These are phyloP conservation scores for Frieseomelitta varia DNA, from an alignment of 1,140 invertebrate genomes.

Conservation along the genomic window DNA sequence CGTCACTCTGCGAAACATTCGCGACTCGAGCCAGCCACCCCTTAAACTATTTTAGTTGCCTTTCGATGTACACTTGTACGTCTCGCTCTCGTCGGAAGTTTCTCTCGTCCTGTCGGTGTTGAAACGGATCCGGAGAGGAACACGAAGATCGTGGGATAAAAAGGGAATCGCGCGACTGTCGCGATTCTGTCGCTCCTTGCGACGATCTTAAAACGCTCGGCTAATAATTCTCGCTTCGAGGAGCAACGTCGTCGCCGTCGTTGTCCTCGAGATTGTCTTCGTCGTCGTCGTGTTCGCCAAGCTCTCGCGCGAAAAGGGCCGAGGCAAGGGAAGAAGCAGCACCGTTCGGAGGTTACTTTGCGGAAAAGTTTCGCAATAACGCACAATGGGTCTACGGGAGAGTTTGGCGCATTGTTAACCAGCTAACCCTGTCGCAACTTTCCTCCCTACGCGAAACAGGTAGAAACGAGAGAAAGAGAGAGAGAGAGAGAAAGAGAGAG, in stretches of 20 bases:
- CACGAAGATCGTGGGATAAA: not conserved
- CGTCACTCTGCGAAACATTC: too few relatives aligned
- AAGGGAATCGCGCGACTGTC: not conserved
- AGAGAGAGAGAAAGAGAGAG: too few relatives aligned
- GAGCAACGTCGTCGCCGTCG: not conserved
- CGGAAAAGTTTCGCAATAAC: conserved; percentile 75
- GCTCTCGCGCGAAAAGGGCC: conserved; percentile 5
- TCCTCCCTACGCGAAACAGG: not conserved
- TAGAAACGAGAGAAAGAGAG: not conserved
- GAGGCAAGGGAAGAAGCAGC: not conserved
- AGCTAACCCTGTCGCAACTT: conserved; percentile 50
- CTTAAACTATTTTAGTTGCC: too few relatives aligned
- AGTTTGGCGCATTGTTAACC: conserved; percentile 61
- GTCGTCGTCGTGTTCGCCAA: not conserved
- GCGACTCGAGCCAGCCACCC: too few relatives aligned
- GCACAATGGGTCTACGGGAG: conserved; percentile 57
- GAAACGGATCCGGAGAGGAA: not conserved
- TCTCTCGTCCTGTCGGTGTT: not conserved
- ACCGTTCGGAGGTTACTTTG: conserved; percentile 39
- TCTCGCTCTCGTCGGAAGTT: not conserved
- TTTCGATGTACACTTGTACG: too few relatives aligned
- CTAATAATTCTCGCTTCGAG: conserved; percentile 52
- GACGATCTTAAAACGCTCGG: conserved; percentile 34
- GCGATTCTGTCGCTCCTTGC: not conserved
- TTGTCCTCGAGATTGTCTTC: not conserved